Evolutionary conservation across 2,797 vertebrate genomes (phyloP), one percentile per base, ranked within the genome.

Genomic region (Pterois miles): DNA sequence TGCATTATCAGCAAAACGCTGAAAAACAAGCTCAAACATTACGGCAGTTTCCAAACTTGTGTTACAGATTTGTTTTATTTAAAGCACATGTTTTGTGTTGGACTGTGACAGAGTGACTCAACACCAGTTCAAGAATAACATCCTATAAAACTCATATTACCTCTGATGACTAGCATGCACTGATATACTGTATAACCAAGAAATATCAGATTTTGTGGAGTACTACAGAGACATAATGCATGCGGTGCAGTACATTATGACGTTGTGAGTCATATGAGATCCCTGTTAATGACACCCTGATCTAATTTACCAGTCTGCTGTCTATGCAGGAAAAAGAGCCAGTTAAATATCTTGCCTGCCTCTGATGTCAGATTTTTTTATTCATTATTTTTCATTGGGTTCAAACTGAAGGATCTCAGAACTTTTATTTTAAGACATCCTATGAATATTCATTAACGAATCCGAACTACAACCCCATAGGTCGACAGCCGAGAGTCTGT

Each of bases 401-500:
- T 50, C 46, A 71, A 10, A 18, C 7, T 43, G n/a, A 58, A 58
- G 16, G 10, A 33, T 48, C 38, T 48, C 8, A 38, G 10, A 53
- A 29, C 20, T 12, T 43, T 22, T 31, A 11, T 63, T 38, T 40
- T 10, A 3, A 52, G 64, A 23, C 31, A 3, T 40, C 3, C 36
- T 22, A 25, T 36, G 3, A 43, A 14, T 22, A 56, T 25, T 67
- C 5, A n/a, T n/a, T n/a, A n/a, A n/a, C n/a, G n/a, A n/a, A n/a
- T n/a, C n/a, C n/a, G n/a, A n/a, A 23, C 33, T 81, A 4, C 43
- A 10, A 27, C 40, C 57, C 25, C 4, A 40, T 34, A 99, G 98
- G 86, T 91, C 89, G 5, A 91, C 93, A 0, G 94, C 85, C 0
- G 96, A 97, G 89, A 93, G 81, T 54, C 75, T 94, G 89, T 94